Evolutionary conservation across 2,113 vertebrate genomes (phyloP), one percentile per base, ranked within the genome.

Genomic region (Eclectus roratus): DNA sequence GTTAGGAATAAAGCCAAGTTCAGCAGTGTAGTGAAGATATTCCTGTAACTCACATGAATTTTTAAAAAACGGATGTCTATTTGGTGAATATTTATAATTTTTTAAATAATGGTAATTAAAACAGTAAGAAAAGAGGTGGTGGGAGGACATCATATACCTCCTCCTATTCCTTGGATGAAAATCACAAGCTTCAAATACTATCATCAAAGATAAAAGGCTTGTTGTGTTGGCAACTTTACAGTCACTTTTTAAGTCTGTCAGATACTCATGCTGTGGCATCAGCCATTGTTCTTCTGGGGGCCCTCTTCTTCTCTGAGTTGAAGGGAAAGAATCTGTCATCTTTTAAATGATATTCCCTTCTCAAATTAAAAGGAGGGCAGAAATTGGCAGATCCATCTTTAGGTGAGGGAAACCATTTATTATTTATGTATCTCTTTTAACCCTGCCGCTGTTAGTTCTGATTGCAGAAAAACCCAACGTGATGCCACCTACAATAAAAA

Each of bases 151-250:
- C 21, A 33, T 77, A 61, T 72, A 94, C 46, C 46, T 89, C 44
- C 25, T 92, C 53, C 37, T 52, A 43, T 72, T 60, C 37, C 85
- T 97, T 95, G 96, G 96, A 94, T 97, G 89, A 96, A 96, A 95
- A 95, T 91, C 92, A 96, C 60, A 97, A 74, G 49, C 82, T 95
- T 95, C 91, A 84, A 95, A 85, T 95, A 89, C 69, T 92, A 94
- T 73, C 63, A 88, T 89, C 87, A 91, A 91, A 94, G 89, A 96
- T 96, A 88, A 97, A 97, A 97, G 78, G 53, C 73, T 94, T 82
- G 88, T 96, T 95, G 73, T 83, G 70, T 78, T 95, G 94, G 94
- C 95, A 96, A 91, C 63, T 95, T 86, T 92, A 92, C 64, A 94
- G 94, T 93, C 21, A 7, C 70, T 91, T 94, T 94, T 78, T 82